Evolutionary conservation across 1,140 invertebrate species (phyloP), one percentile per base, ranked within the genome.

Genomic region (Magallana gigas): DNA sequence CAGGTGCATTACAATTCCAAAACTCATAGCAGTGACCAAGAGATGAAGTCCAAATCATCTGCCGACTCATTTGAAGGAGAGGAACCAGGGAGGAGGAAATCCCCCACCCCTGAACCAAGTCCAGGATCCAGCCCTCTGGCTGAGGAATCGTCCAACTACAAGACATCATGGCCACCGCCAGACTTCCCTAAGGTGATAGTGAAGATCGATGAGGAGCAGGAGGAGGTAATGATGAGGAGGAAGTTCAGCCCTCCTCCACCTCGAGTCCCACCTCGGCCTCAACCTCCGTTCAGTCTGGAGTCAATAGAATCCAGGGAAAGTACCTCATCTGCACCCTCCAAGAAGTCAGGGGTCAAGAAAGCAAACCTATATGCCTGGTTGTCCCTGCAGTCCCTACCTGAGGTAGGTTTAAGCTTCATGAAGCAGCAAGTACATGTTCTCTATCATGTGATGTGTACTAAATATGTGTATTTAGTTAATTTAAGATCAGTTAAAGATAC

Each of bases 331-430:
- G 57, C 23, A 57, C 36, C 60, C n/a, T n/a, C 5, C 0, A 87
- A 82, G 64, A 86, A 76, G 76, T 60, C 59, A 36, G 81, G 84
- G 16, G 97, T 96, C 0, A 99, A 99, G 94, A 98, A 98, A 90
- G 98, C 98, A 2, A 97, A 97, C 81, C 95, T 99, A 1, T 99
- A 98, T 95, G 98, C 98, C 16, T 99, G 98, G 98, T 97, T 98
- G 95, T 99, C 98, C 1, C 94, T 99, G 56, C 98, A 99, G 93
- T 98, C 98, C 92, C 98, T 99, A 89, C 98, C 98, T 0, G 98
- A 99, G 95, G 94, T 95, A 91, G 83, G 98, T 6, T 4, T 6
- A 14, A 48, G 36, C 36, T 48, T 48, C 36, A 48, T 48, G 36
- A 48, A 48, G 1, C 5, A 48, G 36, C 36, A 48, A 48, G 36